Conservation (phyloP, 1,140 invertebrate species). For the Zaprionus africanus region DNA sequence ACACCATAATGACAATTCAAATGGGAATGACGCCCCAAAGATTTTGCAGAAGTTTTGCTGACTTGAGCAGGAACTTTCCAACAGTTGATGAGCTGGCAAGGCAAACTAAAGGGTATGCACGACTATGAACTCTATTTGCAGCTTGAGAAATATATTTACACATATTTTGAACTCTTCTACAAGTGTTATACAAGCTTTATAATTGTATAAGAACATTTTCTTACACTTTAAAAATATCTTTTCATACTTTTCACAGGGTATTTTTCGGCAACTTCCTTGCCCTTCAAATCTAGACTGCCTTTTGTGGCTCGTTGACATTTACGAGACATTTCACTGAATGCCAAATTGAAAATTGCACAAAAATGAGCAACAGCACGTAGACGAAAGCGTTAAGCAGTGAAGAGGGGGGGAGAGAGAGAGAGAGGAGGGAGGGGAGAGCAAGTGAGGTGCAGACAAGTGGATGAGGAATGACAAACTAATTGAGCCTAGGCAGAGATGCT, state of each 20-base stretch:
- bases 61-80: constrained; percentile 29
- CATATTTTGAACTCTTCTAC: not conserved
- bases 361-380: constrained; percentile 53
- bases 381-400: not conserved
- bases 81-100: not conserved
- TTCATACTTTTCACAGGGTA: constrained; percentile 16
- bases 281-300: not conserved
- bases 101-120: not conserved
- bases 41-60: constrained; percentile 37
- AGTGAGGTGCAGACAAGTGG: constrained; percentile 27
- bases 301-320: constrained; percentile 51
- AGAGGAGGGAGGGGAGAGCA: not conserved
- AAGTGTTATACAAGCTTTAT: not conserved
- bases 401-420: no score
- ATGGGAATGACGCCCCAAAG: constrained; percentile 12
- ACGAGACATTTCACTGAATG: constrained; percentile 56
- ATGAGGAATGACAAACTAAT: constrained; percentile 57
- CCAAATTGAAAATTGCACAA: constrained; percentile 53
- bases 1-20: constrained; percentile 40
- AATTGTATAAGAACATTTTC: not conserved
- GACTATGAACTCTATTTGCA: not conserved
- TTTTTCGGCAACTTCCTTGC: not conserved
- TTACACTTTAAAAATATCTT: not conserved
- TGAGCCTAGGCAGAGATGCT: constrained; percentile 38
- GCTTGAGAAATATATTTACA: not conserved